A percentile compares a stretch with the other conserved stretches of the same genome.
phyloP scores from a whole-genome alignment of 2,888 invertebrate genomes.

The Lasioglossum calceatum region DNA sequence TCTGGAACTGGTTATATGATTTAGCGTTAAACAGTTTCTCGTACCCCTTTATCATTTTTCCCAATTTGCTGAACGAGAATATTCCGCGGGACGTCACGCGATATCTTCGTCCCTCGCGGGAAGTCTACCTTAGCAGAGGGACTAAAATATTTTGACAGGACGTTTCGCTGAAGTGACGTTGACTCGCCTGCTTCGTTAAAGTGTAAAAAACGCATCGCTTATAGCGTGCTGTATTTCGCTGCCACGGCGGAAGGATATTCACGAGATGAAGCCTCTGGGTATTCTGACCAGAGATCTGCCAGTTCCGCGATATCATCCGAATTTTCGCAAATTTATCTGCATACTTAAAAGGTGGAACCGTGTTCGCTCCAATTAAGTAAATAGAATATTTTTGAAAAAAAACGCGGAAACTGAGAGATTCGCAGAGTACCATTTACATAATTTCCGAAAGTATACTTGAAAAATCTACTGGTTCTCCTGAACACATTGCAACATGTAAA shows the following conservation, averaged over 20 bases:
- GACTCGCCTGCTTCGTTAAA: conserved; percentile 3
- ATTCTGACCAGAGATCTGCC: background rate
- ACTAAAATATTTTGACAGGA: conserved; percentile 6
- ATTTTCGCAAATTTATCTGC: background rate
- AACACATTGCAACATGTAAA: background rate
- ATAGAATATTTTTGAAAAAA: background rate
- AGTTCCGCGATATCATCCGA: background rate
- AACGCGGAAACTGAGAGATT: background rate
- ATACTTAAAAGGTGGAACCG: background rate
- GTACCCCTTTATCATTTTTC: background rate
- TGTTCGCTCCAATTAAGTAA: background rate
- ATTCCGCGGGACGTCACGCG: background rate
- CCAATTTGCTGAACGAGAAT: background rate
- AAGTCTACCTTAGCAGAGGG: background rate
- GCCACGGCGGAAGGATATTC: background rate
- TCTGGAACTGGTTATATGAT: background rate
- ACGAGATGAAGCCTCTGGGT: background rate
- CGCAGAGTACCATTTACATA: background rate
- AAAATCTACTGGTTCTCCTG: background rate
- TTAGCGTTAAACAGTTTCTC: background rate
- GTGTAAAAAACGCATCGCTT: background rate
- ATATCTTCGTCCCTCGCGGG: background rate
- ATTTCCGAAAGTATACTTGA: background rate
- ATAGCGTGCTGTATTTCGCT: background rate
- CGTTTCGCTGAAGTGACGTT: background rate